These are phyloP conservation scores for Sceloporus undulatus DNA, from an alignment of 2,113 vertebrate species.

Conservation along the genomic window DNA sequence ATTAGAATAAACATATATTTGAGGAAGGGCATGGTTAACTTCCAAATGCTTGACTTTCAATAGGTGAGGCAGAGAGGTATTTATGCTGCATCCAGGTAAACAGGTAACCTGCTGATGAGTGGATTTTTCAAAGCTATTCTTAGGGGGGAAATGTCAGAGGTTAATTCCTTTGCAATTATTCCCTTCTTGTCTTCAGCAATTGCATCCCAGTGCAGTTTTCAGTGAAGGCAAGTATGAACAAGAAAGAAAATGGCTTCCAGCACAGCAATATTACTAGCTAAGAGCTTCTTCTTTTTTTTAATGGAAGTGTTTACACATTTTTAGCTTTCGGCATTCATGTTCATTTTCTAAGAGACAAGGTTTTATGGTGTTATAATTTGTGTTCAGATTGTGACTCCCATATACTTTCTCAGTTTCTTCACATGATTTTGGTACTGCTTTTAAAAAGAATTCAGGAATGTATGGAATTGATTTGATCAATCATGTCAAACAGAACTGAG, in stretches of 20 bases:
- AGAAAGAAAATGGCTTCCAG: neutral
- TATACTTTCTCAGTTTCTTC: neutral
- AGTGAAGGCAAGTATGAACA: rapidly evolving
- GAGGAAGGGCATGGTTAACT: constrained; percentile 32
- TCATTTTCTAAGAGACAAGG: rapidly evolving
- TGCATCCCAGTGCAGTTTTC: constrained; percentile 39
- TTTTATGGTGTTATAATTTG: neutral
- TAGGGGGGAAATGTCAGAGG: constrained; percentile 77
- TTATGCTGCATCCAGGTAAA: constrained; percentile 53
- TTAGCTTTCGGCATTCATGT: neutral
- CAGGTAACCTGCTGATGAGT: constrained; percentile 74
- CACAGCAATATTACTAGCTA: neutral
- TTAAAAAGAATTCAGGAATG: rapidly evolving
- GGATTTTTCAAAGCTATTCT: constrained; percentile 79
- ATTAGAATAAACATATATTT: neutral
- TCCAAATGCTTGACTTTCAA: constrained; percentile 51
- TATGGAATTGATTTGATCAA: neutral
- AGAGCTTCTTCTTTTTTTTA: neutral
- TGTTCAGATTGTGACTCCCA: constrained; percentile 6
- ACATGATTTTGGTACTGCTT: neutral
- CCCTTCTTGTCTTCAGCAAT: constrained; percentile 60
- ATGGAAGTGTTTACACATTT: neutral
- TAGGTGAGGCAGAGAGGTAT: constrained; percentile 45
- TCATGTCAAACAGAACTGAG: neutral
- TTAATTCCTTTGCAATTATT: constrained; percentile 77